Evolutionary conservation across 2,113 vertebrate species (phyloP), one percentile per base, ranked within the genome.

Genomic region (Brachypodius melanocephalos): DNA sequence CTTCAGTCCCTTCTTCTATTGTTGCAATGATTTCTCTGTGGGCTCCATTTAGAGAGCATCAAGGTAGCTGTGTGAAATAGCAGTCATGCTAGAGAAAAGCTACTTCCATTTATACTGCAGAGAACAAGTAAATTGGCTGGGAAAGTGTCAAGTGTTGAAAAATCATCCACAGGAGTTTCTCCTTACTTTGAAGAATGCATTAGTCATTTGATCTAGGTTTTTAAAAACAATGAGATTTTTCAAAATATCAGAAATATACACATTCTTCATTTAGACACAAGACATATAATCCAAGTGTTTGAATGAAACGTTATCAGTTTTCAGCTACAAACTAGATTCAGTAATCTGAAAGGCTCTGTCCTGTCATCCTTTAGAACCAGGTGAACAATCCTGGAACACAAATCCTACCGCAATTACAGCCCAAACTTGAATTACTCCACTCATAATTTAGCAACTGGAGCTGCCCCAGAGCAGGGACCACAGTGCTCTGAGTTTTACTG

Each of bases 131-230:
- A 97, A 97, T 96, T 96, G 67, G 54, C 82, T 93, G 57, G 85
- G 96, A 97, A 92, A 9, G 43, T 92, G 75, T 92, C 93, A 96
- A 71, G 52, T 68, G 69, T 66, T 90, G 91, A 97, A 96, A 97
- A 96, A 94, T 57, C 19, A 11, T 92, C 63, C 94, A 59, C 80
- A 95, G 80, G 40, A 93, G 74, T 88, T 96, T 76, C 80, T 88
- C 84, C 32, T 77, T 93, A 54, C 90, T 95, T 79, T 89, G 93
- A 96, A 96, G 40, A 68, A 95, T 55, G 67, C 69, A 95, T 97
- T 94, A 93, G 75, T 93, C 67, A 87, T 93, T 96, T 97, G 46
- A 94, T 93, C 16, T 10, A 76, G 59, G 42, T 95, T 95, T 94
- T 95, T 86, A 71, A 95, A 96, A 90, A 32, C 87, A 68, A 76